A percentile compares a stretch with the other conserved stretches of the same genome.
Conservation (phyloP, 1,140 invertebrate species). For the Drosophila varians region DNA sequence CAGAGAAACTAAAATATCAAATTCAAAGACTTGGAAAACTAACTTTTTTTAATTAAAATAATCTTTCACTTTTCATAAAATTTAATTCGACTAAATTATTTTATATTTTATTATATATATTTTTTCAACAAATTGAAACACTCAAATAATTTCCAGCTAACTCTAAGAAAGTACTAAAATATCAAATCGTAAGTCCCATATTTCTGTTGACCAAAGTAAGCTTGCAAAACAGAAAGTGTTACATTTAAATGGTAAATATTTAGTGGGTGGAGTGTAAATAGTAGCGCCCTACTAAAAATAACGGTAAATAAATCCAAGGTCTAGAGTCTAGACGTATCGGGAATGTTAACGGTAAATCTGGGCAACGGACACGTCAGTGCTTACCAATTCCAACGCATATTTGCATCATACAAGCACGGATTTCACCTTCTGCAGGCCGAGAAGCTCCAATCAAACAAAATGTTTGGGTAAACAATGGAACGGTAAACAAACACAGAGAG, state of each 20-base stretch:
- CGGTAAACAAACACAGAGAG: too few species aligned
- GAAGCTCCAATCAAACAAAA: conserved; percentile 7
- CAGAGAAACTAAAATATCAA: too few species aligned
- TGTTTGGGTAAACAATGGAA: conserved; percentile 52
- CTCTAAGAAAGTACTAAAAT: too few species aligned
- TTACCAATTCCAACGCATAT: conserved; percentile 21
- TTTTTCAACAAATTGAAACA: too few species aligned
- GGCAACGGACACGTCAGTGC: conserved; percentile 58
- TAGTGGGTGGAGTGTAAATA: neutral
- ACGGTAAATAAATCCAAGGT: conserved; percentile 30
- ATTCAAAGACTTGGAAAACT: too few species aligned
- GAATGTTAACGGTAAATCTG: conserved; percentile 22
- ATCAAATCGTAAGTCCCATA: too few species aligned
- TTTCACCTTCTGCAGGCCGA: conserved; percentile 18
- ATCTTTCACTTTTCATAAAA: too few species aligned
- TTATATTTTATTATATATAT: too few species aligned
- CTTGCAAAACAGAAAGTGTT: neutral
- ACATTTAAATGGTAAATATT: neutral
- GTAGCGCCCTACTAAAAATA: conserved; percentile 1
- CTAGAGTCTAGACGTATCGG: conserved; percentile 9
- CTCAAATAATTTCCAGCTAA: too few species aligned
- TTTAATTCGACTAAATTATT: too few species aligned
- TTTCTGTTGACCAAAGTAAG: too few species aligned
- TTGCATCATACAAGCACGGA: conserved; percentile 50
- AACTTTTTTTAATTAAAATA: too few species aligned